Base-by-base conservation (phyloP, 2,797 vertebrate species). In the Smutsia gigantea region DNA sequence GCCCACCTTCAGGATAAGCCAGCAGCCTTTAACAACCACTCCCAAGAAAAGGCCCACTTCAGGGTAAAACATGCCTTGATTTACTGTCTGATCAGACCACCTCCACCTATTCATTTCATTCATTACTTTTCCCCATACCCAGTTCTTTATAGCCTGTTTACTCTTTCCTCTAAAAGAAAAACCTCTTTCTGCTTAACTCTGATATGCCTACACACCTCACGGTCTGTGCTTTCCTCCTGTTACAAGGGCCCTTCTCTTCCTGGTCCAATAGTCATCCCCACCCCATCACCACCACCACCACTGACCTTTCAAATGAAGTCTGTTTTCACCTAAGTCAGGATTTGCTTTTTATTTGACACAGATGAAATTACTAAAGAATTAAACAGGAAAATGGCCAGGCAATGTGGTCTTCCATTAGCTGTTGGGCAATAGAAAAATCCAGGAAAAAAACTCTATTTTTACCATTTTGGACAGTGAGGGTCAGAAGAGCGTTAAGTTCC, bases 191-290 rank as follows among this genome's bases (percentile, higher is more conserved):
- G 15, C 4, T 25, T 59, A 15, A 37, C 31, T 34, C 15, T 49
- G 37, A 25, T 8, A 49, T 15, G 31, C 15, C n/a, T 46, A 7
- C 1, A 71, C 4, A 59, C 5, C 34, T 31, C n/a, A 39, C 12
- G 13, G 8, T 55, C 39, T 49, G 13, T 15, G 21, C 13, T 18
- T 42, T 68, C 37, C 53, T 17, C 34, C 5, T 17, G 4, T 2
- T 8, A 0, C 1, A 55, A 29, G 1, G 29, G 1, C 12, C 10
- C 14, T 71, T 19, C 12, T 55, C 23, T 46, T 27, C 14, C 57
- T 29, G 29, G 2, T 37, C 17, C 57, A 42, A 57, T 1, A 59
- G 34, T 15, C 57, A 46, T 10, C 46, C 46, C 46, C 46, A 12
- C 11, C 46, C 46, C 46, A 46, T 46, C 46, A 46, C 46, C 46